A percentile compares a stretch with the other conserved stretches of the same genome.
phyloP scores from a whole-genome alignment of 2,888 invertebrate species.

The Trichogramma evanescens region DNA sequence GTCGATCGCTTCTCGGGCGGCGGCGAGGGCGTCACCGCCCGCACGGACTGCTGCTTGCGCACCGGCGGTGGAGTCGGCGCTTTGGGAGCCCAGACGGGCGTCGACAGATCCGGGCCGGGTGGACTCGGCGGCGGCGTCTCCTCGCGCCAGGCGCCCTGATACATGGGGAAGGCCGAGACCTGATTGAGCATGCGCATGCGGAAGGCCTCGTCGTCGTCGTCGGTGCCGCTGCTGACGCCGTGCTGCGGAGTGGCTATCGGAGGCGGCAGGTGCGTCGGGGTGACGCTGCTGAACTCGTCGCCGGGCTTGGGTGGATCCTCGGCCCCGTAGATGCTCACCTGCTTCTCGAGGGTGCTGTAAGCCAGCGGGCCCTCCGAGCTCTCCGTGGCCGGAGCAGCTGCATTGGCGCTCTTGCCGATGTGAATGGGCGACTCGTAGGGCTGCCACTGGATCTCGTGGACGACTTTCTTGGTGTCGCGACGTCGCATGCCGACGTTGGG shows the following conservation, averaged over 20 bases:
- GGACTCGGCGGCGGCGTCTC: constrained; percentile 40
- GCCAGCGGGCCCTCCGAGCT: constrained; percentile 2
- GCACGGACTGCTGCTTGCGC: constrained; percentile 24
- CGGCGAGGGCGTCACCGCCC: background rate
- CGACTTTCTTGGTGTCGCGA: constrained; percentile 36
- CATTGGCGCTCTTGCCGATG: background rate
- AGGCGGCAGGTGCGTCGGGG: constrained; percentile 42
- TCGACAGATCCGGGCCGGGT: constrained; percentile 29
- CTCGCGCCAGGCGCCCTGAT: constrained; percentile 45
- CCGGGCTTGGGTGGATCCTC: constrained; percentile 25
- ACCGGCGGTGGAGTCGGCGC: constrained; percentile 25
- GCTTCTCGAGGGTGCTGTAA: constrained; percentile 1
- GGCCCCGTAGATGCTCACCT: constrained; percentile 16
- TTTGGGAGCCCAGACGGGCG: constrained; percentile 39
- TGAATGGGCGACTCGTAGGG: constrained; percentile 34
- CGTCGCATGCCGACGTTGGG: constrained; percentile 41
- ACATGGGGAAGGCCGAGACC: constrained; percentile 42
- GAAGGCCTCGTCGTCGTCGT: constrained; percentile 37
- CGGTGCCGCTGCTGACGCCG: constrained; percentile 1
- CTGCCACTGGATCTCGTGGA: constrained; percentile 42
- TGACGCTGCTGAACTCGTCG: constrained; percentile 36
- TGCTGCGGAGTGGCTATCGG: constrained; percentile 29
- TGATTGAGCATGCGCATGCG: constrained; percentile 41
- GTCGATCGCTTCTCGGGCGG: constrained; percentile 24
- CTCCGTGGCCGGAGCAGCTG: background rate